These are phyloP conservation scores for Osmoderma eremita DNA, from an alignment of 2,888 invertebrate genomes.

Conservation along the genomic window DNA sequence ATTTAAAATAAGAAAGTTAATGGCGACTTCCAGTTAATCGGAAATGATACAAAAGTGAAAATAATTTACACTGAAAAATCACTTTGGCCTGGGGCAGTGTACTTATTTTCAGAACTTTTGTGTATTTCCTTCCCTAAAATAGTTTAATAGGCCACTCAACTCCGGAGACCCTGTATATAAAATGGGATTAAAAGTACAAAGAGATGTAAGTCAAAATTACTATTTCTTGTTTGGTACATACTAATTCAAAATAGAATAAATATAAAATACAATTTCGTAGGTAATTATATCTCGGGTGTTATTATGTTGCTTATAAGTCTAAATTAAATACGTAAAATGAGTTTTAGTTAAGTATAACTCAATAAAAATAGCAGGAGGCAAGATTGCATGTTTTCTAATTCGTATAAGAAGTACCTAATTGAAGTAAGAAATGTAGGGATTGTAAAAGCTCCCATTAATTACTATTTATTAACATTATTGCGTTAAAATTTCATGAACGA, in stretches of 20 bases:
- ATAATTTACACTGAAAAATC: too few relatives aligned
- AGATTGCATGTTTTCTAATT: constrained; percentile 51
- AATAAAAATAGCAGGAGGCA: constrained; percentile 48
- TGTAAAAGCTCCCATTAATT: constrained; percentile 20
- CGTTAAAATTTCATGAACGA: constrained; percentile 16
- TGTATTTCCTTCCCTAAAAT: too few relatives aligned
- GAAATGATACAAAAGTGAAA: too few relatives aligned
- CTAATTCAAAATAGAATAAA: constrained; percentile 37
- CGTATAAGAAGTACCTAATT: background rate
- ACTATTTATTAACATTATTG: constrained; percentile 6
- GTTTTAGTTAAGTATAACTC: constrained; percentile 32
- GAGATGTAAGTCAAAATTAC: constrained; percentile 21
- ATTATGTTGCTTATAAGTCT: constrained; percentile 9
- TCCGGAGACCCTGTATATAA: background rate
- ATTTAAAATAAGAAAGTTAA: too few relatives aligned
- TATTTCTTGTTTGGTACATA: constrained; percentile 31
- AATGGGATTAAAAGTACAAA: constrained; percentile 11
- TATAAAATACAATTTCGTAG: constrained; percentile 17
- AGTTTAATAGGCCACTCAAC: background rate
- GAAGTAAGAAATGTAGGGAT: constrained; percentile 17
- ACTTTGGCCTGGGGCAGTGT: too few relatives aligned
- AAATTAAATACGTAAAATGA: constrained; percentile 22
- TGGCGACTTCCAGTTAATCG: too few relatives aligned
- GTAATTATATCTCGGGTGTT: constrained; percentile 25
- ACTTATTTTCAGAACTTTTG: too few relatives aligned